A percentile compares a stretch with the other conserved stretches of the same genome.
Evolutionary conservation across 2,113 vertebrate genomes (phyloP).

Genomic region (Lichenostomus cassidix): DNA sequence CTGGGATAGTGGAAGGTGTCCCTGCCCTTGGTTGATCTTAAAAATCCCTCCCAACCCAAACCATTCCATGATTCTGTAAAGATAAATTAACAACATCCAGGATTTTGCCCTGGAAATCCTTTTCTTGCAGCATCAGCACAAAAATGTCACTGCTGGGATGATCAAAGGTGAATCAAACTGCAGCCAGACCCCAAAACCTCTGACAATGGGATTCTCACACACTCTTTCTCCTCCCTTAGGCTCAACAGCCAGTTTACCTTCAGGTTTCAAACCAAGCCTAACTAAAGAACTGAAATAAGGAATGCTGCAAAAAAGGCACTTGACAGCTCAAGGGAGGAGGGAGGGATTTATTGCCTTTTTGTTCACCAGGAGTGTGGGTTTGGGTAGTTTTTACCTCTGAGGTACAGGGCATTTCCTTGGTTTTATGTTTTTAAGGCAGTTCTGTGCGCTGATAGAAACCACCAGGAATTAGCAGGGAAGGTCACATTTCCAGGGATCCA

Average conservation of each 20-base stretch:
- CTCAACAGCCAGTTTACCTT: not conserved
- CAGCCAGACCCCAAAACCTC: not conserved
- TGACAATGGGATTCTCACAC: not conserved
- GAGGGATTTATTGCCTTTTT: slow-evolving; percentile 7
- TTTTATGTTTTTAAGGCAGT: not conserved
- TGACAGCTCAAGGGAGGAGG: not conserved
- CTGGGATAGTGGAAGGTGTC: not conserved
- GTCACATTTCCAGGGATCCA: not conserved
- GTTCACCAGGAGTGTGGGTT: not conserved
- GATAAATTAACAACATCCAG: not conserved
- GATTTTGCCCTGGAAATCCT: not conserved
- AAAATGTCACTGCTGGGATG: not conserved
- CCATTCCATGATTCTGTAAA: not conserved
- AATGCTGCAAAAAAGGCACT: not conserved
- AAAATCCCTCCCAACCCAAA: not conserved
- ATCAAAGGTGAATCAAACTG: not conserved
- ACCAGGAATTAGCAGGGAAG: not conserved
- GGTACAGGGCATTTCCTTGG: not conserved
- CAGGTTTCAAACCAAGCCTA: not conserved
- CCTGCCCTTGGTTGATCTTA: not conserved
- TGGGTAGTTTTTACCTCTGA: not conserved
- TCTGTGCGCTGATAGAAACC: not conserved
- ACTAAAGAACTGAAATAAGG: not conserved
- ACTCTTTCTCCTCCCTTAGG: not conserved
- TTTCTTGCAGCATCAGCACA: not conserved